These are phyloP conservation scores for Pseudococcus jackbeardsleyi DNA, from an alignment of 2,888 invertebrate genomes.

Conservation along the genomic window DNA sequence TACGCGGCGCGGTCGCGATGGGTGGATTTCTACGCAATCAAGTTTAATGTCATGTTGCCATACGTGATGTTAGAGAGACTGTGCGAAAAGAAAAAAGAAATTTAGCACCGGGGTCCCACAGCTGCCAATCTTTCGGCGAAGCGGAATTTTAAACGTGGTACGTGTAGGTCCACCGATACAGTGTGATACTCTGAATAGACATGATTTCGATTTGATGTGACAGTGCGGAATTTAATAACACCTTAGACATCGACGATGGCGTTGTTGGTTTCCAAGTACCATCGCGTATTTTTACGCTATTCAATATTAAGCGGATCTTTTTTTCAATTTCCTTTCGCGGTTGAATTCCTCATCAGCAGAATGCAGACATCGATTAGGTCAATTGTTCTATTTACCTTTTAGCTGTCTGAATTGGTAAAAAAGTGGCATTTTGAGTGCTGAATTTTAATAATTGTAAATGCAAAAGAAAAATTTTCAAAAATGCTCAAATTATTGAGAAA, in stretches of 20 bases:
- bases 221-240: conserved; percentile 4
- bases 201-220: conserved; percentile 4
- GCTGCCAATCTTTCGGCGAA: neutral
- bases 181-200: neutral
- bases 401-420: too few species aligned
- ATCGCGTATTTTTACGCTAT: too few species aligned
- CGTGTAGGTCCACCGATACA: neutral
- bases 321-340: too few species aligned
- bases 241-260: neutral
- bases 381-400: too few species aligned
- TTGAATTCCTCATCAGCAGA: too few species aligned
- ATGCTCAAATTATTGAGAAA: too few species aligned
- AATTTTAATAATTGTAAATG: too few species aligned
- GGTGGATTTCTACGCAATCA: neutral
- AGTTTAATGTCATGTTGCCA: neutral
- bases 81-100: neutral
- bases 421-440: too few species aligned
- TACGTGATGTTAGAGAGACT: neutral
- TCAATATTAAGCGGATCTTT: too few species aligned
- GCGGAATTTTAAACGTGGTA: neutral
- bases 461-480: too few species aligned
- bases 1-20: neutral
- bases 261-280: too few species aligned
- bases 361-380: too few species aligned
- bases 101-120: neutral